These are phyloP conservation scores for Agelastica alni DNA, from an alignment of 2,888 invertebrate species.

Conservation along the genomic window DNA sequence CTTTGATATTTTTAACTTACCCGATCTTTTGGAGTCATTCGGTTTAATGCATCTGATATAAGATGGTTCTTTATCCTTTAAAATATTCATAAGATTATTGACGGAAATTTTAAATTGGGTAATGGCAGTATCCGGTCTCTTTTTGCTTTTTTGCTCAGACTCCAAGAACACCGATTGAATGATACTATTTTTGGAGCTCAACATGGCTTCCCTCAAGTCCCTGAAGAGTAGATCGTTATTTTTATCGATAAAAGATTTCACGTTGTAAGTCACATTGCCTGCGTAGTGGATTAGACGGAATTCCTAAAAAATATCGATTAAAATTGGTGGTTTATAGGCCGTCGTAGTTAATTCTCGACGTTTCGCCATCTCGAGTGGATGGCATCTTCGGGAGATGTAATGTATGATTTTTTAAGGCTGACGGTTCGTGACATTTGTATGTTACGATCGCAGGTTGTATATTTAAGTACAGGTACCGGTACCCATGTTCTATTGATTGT, in stretches of 20 bases:
- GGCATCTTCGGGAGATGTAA: too few species aligned
- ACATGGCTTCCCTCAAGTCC: constrained; percentile 85
- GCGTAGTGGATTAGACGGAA: constrained; percentile 91
- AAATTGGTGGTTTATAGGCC: too few species aligned
- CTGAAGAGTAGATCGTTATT: constrained; percentile 90
- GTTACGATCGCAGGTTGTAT: too few species aligned
- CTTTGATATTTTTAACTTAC: too few species aligned
- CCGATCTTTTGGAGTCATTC: constrained; percentile 78
- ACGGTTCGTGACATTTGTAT: too few species aligned
- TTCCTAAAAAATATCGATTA: constrained; percentile 68
- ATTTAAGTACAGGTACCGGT: too few species aligned
- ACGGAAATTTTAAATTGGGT: constrained; percentile 89
- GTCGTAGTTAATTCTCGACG: too few species aligned
- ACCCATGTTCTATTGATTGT: too few species aligned
- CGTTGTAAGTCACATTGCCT: constrained; percentile 89
- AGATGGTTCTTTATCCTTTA: constrained; percentile 92
- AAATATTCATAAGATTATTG: constrained; percentile 83
- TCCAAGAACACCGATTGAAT: constrained; percentile 65
- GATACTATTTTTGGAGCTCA: constrained; percentile 69
- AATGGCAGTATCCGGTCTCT: constrained; percentile 86
- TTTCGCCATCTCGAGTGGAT: too few species aligned
- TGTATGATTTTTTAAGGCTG: too few species aligned
- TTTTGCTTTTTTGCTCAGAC: constrained; percentile 72
- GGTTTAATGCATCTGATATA: constrained; percentile 95
- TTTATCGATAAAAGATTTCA: constrained; percentile 87